These are phyloP conservation scores for Pristis pectinata DNA, from an alignment of 2,797 vertebrate species.

Conservation along the genomic window DNA sequence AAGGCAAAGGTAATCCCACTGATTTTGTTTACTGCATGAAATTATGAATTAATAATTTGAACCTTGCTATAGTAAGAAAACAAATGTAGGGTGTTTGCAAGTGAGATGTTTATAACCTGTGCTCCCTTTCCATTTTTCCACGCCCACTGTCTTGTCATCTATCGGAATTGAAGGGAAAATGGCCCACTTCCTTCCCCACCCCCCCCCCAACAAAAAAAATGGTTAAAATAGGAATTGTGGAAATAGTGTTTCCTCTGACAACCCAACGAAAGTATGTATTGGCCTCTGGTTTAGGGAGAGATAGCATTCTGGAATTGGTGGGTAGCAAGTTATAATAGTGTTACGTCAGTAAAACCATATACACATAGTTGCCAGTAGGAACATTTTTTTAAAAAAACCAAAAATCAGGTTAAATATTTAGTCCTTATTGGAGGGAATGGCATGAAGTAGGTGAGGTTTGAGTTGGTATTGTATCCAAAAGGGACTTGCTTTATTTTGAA, in stretches of 20 bases:
- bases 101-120: neutral
- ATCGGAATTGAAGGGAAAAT: neutral
- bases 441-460: neutral
- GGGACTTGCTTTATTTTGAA: neutral
- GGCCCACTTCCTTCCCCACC: too few relatives aligned
- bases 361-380: too few relatives aligned
- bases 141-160: neutral
- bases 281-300: neutral
- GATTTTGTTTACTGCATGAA: neutral
- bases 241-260: neutral
- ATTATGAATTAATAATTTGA: neutral
- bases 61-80: neutral
- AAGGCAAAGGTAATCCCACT: neutral
- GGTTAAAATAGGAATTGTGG: constrained; percentile 5
- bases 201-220: neutral
- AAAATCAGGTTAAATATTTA: neutral
- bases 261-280: neutral
- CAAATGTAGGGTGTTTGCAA: neutral
- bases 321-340: neutral
- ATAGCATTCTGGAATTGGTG: neutral
- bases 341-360: neutral
- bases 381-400: neutral
- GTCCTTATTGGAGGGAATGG: neutral
- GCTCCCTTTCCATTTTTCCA: too few relatives aligned
- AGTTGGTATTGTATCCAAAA: neutral